Percentiles rank a stretch among this genome's conserved stretches.
These are phyloP conservation scores for Choloepus hoffmanni DNA, from an alignment of 2,113 vertebrate genomes.

Conservation along the genomic window DNA sequence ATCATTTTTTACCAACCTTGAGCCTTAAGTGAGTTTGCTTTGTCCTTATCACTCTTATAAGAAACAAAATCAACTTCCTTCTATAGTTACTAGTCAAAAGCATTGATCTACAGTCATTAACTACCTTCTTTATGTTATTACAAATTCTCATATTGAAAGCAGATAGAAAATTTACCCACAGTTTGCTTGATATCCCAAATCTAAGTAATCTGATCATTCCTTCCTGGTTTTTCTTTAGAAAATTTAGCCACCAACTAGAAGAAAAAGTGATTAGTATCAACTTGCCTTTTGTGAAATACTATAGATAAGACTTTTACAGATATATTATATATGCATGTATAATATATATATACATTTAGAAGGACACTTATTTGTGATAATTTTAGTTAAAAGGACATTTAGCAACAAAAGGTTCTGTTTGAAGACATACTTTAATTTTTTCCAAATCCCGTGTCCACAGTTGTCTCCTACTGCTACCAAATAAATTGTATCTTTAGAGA, in stretches of 20 bases:
- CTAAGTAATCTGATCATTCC: slow-evolving; percentile 38
- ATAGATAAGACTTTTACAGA: neutral
- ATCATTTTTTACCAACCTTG: slow-evolving; percentile 6
- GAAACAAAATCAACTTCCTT: slow-evolving; percentile 39
- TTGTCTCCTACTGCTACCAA: neutral
- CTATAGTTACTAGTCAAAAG: neutral
- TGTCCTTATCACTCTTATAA: neutral
- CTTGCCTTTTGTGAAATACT: neutral
- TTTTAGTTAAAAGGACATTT: slow-evolving; percentile 44
- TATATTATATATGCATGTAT: neutral
- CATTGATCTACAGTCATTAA: neutral
- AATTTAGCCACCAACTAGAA: neutral
- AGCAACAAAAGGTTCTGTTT: slow-evolving; percentile 25
- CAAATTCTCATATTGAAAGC: neutral
- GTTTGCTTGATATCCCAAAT: neutral
- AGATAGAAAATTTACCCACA: neutral
- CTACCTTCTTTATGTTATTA: slow-evolving; percentile 37
- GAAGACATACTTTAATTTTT: slow-evolving; percentile 51
- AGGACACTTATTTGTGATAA: slow-evolving; percentile 5
- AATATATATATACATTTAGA: neutral
- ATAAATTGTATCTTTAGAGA: neutral
- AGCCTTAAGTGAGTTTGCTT: neutral
- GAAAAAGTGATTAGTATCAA: neutral
- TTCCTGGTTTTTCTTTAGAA: neutral
- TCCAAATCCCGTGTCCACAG: neutral